phyloP scores from a whole-genome alignment of 2,797 vertebrate genomes.

The Adelosebastes latens region DNA sequence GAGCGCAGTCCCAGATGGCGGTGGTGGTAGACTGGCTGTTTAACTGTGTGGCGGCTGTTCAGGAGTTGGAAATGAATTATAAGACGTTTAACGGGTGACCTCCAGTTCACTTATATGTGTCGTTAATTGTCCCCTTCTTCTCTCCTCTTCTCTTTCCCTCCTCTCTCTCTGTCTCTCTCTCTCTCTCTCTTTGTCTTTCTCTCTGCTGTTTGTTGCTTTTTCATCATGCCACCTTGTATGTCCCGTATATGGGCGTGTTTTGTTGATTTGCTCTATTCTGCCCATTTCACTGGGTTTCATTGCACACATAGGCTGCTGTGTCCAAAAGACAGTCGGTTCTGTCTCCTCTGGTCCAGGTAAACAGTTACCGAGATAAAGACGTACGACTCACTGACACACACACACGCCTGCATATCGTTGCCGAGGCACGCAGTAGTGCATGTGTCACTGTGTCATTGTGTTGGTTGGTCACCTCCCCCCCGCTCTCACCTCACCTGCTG shows the following conservation, averaged over 20 bases:
- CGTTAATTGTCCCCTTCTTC: conserved; percentile 76
- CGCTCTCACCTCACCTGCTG: too few species aligned
- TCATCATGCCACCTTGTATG: conserved; percentile 62
- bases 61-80: background rate
- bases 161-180: conserved; percentile 37
- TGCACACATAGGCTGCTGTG: conserved; percentile 75
- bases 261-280: conserved; percentile 69
- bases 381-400: conserved; percentile 3
- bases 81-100: conserved; percentile 13
- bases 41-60: background rate
- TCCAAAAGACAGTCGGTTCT: conserved; percentile 78
- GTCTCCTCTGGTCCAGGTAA: conserved; percentile 84
- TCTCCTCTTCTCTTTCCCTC: conserved; percentile 59
- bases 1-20: conserved; percentile 2
- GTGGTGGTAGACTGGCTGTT: conserved; percentile 2
- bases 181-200: conserved; percentile 39
- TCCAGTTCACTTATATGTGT: conserved; percentile 56
- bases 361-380: conserved; percentile 45
- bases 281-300: conserved; percentile 63
- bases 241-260: conserved; percentile 67
- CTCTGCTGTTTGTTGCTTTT: conserved; percentile 63
- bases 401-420: conserved; percentile 14
- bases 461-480: conserved; percentile 30
- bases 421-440: conserved; percentile 55
- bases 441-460: conserved; percentile 46